phyloP scores from a whole-genome alignment of 2,113 vertebrate species.

The Camelus bactrianus region DNA sequence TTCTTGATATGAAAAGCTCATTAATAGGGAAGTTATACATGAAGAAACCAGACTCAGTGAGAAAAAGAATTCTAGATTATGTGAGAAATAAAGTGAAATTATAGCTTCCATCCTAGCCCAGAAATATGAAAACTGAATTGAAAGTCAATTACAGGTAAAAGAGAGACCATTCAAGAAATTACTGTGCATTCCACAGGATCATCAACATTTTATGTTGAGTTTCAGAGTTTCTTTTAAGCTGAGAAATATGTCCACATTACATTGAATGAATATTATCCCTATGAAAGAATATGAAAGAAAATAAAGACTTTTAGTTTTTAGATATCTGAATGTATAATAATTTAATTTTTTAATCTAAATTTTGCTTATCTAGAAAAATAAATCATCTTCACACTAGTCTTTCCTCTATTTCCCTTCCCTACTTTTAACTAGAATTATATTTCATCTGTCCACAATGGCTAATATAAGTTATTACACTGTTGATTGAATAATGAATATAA shows the following conservation, averaged over 20 bases:
- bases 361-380: background rate
- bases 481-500: background rate
- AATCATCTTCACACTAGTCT: background rate
- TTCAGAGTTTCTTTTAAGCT: conserved; percentile 44
- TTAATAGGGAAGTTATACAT: conserved; percentile 17
- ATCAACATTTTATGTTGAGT: conserved; percentile 37
- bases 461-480: background rate
- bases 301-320: background rate
- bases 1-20: conserved; percentile 58
- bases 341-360: conserved; percentile 43
- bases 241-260: conserved; percentile 4
- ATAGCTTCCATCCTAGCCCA: conserved; percentile 13
- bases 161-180: conserved; percentile 50
- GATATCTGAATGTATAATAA: background rate
- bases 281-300: background rate
- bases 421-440: background rate
- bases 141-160: conserved; percentile 58
- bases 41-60: conserved; percentile 22
- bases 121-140: conserved; percentile 56
- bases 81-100: conserved; percentile 56
- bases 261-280: background rate
- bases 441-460: background rate
- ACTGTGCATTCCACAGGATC: background rate
- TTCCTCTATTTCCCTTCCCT: background rate
- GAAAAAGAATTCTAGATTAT: conserved; percentile 57